Base-by-base conservation (phyloP, 2,797 vertebrate genomes). In the Remorina albescens region DNA sequence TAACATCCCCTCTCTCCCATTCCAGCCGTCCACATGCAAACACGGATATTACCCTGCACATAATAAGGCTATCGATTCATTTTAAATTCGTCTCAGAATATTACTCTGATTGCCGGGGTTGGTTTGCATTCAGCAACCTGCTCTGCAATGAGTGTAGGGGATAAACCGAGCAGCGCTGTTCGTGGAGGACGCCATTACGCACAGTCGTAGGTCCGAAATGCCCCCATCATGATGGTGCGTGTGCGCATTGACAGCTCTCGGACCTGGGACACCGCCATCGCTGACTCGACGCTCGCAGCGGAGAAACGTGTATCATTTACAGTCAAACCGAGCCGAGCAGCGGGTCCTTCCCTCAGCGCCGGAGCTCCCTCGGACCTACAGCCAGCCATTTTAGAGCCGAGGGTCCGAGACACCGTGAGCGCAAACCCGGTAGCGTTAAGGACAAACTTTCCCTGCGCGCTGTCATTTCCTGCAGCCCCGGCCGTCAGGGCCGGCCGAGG, bases 331-430 rank as follows among this genome's bases (percentile, higher is more conserved):
- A 71, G 72, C 41, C 12, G 73, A 18, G 23, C 42, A 80, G 61
- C 77, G 50, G 50, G 72, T 81, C 69, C 83, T 68, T 68, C 61
- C 54, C 34, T 21, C 49, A 5, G 80, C 76, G 32, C 67, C 76
- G 76, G 71, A 84, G 82, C 76, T 44, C 66, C 80, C 92, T 94
- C 93, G 93, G 90, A 95, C 94, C 95, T 81, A 86, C 93, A 92
- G 92, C 95, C 94, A 95, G 94, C 95, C 95, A 95, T 95, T 93
- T 95, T 95, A 94, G 87, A 93, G 93, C 90, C 90, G 90, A 90
- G 86, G 95, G 94, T 95, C 93, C 95, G 95, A 95, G 92, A 71
- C 87, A 78, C 84, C 84, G 84, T 86, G 85, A 86, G 89, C 82
- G 86, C 80, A 78, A n/a, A 62, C 79, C 76, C 71, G 79, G 84